A percentile compares a stretch with the other conserved stretches of the same genome.
Evolutionary conservation across 2,888 invertebrate genomes (phyloP).

Genomic region (Notodonta ziczac): DNA sequence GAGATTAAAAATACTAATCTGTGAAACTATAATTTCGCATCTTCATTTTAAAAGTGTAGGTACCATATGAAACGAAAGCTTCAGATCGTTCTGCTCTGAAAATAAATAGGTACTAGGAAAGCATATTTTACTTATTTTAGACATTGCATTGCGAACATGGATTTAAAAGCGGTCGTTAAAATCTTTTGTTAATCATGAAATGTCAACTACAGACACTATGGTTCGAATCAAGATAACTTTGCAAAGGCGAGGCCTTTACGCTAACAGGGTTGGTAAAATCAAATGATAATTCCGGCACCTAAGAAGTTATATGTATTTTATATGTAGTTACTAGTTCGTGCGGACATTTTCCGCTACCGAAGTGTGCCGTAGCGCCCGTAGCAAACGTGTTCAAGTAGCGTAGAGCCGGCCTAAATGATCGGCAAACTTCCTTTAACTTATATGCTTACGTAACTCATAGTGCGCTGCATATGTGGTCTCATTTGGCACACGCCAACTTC

Average conservation of each 20-base stretch:
- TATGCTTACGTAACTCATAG: conserved; percentile 60
- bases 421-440: conserved; percentile 57
- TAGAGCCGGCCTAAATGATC: conserved; percentile 55
- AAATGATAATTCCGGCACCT: neutral
- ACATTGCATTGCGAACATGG: conserved; percentile 18
- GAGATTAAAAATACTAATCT: conserved; percentile 37
- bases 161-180: conserved; percentile 13
- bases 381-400: conserved; percentile 58
- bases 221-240: conserved; percentile 12
- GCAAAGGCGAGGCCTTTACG: conserved; percentile 15
- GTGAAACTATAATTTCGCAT: conserved; percentile 16
- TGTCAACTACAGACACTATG: conserved; percentile 20
- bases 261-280: conserved; percentile 6
- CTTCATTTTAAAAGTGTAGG: conserved; percentile 3
- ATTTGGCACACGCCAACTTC: conserved; percentile 49
- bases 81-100: no score
- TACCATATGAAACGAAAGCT: neutral
- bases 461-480: conserved; percentile 46
- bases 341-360: conserved; percentile 39
- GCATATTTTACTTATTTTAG: conserved; percentile 12
- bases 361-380: conserved; percentile 31
- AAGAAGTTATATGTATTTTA: neutral
- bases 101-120: neutral
- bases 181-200: conserved; percentile 25
- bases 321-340: neutral